Base-by-base conservation (phyloP, 1,140 invertebrate genomes). In the Sminthurides bifidus region DNA sequence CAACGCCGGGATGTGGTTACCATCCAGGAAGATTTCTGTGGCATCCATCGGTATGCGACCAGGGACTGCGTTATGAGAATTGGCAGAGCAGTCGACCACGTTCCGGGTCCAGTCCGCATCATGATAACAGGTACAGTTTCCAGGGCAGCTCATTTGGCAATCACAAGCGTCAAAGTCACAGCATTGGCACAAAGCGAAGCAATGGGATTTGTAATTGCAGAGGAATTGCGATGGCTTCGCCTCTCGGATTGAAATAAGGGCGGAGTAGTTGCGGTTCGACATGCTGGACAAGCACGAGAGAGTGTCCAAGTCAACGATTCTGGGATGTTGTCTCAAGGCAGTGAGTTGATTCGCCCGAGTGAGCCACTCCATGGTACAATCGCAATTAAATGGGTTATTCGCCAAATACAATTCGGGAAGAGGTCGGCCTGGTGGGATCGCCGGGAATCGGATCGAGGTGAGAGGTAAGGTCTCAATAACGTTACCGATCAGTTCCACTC, bases 121-220 rank as follows among this genome's bases (percentile, higher is more conserved):
- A 72, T 90, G 84, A 71, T 90, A 92, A 68, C 89, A 93, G 56
- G 84, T 84, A 73, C 89, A 93, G 67, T 90, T 88, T 27, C 27
- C 44, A 2, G 90, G 90, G 66, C 89, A 93, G 3, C 84, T 91
- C 87, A 92, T 92, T 74, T 92, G 87, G 72, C 90, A 92, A 70
- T 92, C 90, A 71, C 90, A 93, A 41, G 87, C 88, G 69, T 92
- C 88, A 69, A 90, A 92, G 65, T 92, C 89, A 68, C 90, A 93
- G 72, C 90, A 93, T 66, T 90, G 87, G 67, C 90, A 94, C 41
- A 92, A 72, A 21, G 89, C 84, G 71, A 92, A 92, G 74, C 90
- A 93, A 72, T 93, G 90, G 33, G 85, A 86, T 64, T 87, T 83
- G 73, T 94, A 94, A 50, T 80, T 80, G 70, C 57, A 59, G 3